These are phyloP conservation scores for Catocala fraxini DNA, from an alignment of 2,888 invertebrate genomes.

Conservation along the genomic window DNA sequence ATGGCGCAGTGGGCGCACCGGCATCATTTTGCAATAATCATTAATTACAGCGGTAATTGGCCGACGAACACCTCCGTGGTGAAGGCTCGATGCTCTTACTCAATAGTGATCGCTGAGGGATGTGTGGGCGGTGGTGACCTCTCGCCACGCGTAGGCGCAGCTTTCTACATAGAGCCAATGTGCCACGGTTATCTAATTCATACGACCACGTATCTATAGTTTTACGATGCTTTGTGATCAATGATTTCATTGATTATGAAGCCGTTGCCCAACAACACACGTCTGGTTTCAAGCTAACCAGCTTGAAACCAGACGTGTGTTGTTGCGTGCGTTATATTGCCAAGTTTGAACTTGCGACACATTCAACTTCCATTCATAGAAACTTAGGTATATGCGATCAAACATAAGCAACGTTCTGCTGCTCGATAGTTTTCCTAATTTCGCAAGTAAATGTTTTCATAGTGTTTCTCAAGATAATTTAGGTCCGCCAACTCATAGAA, in stretches of 20 bases:
- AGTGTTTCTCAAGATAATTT: no score
- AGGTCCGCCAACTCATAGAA: no score
- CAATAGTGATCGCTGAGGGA: constrained; percentile 62
- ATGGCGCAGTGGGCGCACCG: constrained; percentile 56
- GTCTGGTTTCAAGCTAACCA: no score
- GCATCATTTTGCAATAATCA: constrained; percentile 72
- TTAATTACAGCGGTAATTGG: constrained; percentile 73
- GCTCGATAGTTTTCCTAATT: no score
- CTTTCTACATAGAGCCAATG: constrained; percentile 72
- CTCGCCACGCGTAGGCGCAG: constrained; percentile 78
- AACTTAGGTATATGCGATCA: no score
- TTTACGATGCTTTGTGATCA: constrained; percentile 38
- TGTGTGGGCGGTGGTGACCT: constrained; percentile 80
- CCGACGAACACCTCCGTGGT: constrained; percentile 61
- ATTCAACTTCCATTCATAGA: no score
- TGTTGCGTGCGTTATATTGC: no score
- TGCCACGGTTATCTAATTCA: constrained; percentile 59
- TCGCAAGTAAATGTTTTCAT: no score
- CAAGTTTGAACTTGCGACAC: no score
- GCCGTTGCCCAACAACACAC: not conserved
- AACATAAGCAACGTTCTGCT: no score
- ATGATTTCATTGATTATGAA: constrained; percentile 14
- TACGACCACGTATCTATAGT: constrained; percentile 48
- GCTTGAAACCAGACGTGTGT: no score
- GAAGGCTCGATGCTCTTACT: constrained; percentile 55